A percentile compares a stretch with the other conserved stretches of the same genome.
These are phyloP conservation scores for Anthopleura sola DNA, from an alignment of 64 coral and sea anemone species.

Conservation along the genomic window DNA sequence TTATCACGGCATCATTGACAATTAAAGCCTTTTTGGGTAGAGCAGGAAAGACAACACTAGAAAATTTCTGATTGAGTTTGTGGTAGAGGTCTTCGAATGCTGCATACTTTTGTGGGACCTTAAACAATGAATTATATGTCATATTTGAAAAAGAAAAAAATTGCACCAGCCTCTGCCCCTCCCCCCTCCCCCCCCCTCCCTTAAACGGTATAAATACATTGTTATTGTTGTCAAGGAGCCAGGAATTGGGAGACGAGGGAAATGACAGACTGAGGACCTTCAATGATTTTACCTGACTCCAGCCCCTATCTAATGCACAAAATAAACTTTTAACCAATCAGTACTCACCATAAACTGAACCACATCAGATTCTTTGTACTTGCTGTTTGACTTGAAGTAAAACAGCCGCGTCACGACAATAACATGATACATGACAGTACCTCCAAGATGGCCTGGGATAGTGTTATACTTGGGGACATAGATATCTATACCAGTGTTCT, in stretches of 20 bases:
- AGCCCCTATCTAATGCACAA: no score
- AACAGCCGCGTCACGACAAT: conserved; percentile 93
- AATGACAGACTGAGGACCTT: no score
- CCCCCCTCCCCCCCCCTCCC: no score
- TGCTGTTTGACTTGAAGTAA: conserved; percentile 87
- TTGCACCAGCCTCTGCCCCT: no score
- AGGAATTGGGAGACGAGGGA: no score
- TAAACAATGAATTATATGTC: not conserved
- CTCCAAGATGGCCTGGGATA: conserved; percentile 68
- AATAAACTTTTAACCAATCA: no score
- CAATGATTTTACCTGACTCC: no score
- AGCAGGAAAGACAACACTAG: conserved; percentile 70
- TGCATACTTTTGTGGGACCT: conserved; percentile 85
- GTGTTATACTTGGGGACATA: conserved; percentile 77
- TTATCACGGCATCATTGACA: conserved; percentile 47
- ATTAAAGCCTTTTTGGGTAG: conserved; percentile 68
- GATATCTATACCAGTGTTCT: conserved; percentile 88
- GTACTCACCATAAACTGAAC: conserved; percentile 90
- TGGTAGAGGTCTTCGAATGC: conserved; percentile 78
- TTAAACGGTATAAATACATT: no score
- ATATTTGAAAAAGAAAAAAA: no score
- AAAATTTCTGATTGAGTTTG: conserved; percentile 70
- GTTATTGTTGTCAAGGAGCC: not conserved
- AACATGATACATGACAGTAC: conserved; percentile 77
- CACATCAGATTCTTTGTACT: conserved; percentile 97